Evolutionary conservation across 2,113 vertebrate genomes (phyloP).

Genomic region (Helogale parvula): DNA sequence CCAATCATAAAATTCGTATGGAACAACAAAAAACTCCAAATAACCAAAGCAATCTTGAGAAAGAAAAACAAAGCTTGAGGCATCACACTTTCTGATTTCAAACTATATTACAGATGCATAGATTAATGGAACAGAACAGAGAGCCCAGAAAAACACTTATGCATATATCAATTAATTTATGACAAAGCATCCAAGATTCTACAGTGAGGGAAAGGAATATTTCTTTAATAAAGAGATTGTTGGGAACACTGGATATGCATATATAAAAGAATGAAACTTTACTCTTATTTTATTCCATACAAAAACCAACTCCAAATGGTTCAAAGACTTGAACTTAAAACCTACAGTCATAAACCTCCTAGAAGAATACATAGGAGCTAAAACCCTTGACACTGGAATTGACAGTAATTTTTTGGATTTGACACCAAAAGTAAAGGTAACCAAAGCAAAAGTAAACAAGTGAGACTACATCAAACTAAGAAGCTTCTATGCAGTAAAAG

Average conservation of each 20-base stretch:
- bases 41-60: neutral
- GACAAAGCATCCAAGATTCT: neutral
- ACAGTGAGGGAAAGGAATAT: neutral
- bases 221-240: neutral
- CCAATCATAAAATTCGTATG: neutral
- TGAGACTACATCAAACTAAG: neutral
- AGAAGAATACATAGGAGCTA: neutral
- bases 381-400: neutral
- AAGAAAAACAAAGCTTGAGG: neutral
- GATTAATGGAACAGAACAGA: neutral
- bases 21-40: neutral
- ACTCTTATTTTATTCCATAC: neutral
- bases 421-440: neutral
- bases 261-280: neutral
- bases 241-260: neutral
- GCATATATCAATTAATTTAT: neutral
- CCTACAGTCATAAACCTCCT: neutral
- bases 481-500: neutral
- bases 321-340: neutral
- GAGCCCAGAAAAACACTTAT: neutral
- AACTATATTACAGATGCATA: neutral
- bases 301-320: neutral
- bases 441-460: neutral
- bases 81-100: neutral
- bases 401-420: neutral